phyloP scores from a whole-genome alignment of 1,140 invertebrate species.

The Caenorhabditis latens region DNA sequence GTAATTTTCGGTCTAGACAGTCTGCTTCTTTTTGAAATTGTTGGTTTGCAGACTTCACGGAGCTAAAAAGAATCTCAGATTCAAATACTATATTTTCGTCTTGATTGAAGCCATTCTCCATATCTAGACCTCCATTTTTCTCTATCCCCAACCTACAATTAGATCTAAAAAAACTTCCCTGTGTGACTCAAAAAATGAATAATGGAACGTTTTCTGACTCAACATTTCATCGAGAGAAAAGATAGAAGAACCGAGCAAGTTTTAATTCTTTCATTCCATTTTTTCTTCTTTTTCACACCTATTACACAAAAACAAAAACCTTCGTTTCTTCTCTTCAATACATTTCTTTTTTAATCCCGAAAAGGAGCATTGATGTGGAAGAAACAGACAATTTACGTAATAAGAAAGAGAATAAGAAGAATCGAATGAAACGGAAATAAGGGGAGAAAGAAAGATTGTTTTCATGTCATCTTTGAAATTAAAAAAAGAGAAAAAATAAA shows the following conservation, averaged over 20 bases:
- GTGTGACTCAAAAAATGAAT: background rate
- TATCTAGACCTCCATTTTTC: too few relatives aligned
- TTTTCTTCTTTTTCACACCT: background rate
- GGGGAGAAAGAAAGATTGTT: background rate
- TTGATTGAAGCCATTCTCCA: too few relatives aligned
- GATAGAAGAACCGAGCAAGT: background rate
- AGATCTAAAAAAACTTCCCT: background rate
- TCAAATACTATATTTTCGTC: too few relatives aligned
- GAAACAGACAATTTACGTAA: background rate
- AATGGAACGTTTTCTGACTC: background rate
- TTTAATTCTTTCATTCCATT: background rate
- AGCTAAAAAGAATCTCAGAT: too few relatives aligned
- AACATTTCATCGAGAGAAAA: background rate
- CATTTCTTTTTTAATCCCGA: conserved; percentile 3
- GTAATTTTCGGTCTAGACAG: too few relatives aligned
- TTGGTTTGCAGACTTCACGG: too few relatives aligned
- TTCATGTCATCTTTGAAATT: background rate
- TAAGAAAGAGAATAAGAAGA: background rate
- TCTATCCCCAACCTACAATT: too few relatives aligned
- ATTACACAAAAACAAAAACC: conserved; percentile 38
- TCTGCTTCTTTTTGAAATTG: too few relatives aligned
- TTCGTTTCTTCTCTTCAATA: background rate
- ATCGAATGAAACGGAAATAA: background rate
- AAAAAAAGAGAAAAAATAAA: background rate
- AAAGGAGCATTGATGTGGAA: conserved; percentile 9